These are phyloP conservation scores for Eristalis arbustorum DNA, from an alignment of 2,888 invertebrate genomes.

Conservation along the genomic window DNA sequence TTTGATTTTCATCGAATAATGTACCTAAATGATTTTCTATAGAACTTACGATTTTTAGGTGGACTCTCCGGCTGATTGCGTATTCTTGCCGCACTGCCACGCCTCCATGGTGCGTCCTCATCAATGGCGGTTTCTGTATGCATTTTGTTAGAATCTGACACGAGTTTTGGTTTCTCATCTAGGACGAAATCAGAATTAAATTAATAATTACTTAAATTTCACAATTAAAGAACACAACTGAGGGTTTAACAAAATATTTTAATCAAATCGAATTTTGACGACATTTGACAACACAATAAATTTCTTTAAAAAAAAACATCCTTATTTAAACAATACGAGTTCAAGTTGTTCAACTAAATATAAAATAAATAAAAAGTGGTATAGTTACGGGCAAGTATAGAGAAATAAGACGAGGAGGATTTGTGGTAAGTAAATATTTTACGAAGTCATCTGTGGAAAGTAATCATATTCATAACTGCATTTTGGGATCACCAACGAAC, in stretches of 20 bases:
- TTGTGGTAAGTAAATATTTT: neutral
- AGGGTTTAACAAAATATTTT: neutral
- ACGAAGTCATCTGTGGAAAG: too few relatives aligned
- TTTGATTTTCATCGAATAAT: too few relatives aligned
- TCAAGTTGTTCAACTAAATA: neutral
- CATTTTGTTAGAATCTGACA: conserved; percentile 76
- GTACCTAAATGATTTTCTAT: neutral
- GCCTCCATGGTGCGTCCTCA: conserved; percentile 85
- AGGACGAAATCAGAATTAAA: conserved; percentile 28
- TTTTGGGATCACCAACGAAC: too few relatives aligned
- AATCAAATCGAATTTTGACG: neutral
- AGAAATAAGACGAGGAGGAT: neutral
- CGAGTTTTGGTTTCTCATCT: conserved; percentile 75
- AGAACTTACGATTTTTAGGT: conserved; percentile 81
- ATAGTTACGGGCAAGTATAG: neutral
- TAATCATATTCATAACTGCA: too few relatives aligned
- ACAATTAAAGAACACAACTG: neutral
- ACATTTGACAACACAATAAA: conserved; percentile 13
- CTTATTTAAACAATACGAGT: neutral
- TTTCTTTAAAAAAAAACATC: conserved; percentile 4
- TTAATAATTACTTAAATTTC: neutral
- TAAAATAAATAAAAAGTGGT: neutral
- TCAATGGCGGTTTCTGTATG: conserved; percentile 80
- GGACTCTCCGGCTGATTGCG: conserved; percentile 81
- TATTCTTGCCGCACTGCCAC: conserved; percentile 83